Conservation (phyloP, 1,140 invertebrate genomes). For the Bombus sibiricus region DNA sequence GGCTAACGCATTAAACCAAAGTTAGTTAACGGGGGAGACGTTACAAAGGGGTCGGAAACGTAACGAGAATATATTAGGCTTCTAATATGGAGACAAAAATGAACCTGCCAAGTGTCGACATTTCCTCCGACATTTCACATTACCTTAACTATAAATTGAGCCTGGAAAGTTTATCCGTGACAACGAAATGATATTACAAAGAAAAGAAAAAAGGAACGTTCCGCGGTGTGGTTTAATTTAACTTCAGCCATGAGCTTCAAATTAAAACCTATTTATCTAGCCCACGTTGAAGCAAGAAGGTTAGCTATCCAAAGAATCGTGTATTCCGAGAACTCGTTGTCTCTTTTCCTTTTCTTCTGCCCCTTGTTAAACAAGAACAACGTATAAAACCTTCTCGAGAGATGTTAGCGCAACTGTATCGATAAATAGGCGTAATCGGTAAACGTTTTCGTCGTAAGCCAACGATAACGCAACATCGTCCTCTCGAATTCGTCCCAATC, state of each 20-base stretch:
- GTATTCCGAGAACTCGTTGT: too few species aligned
- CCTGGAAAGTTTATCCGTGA: background rate
- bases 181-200: background rate
- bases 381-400: too few species aligned
- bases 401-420: too few species aligned
- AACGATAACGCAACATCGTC: background rate
- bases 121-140: background rate
- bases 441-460: background rate
- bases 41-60: conserved; percentile 37
- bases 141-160: background rate
- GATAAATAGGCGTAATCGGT: background rate
- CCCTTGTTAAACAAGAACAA: too few species aligned
- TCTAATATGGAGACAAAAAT: background rate
- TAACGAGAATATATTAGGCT: conserved; percentile 61
- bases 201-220: conserved; percentile 38
- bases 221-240: conserved; percentile 41
- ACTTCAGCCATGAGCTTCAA: conserved; percentile 35
- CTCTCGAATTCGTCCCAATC: too few species aligned
- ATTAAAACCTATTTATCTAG: conserved; percentile 52
- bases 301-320: background rate
- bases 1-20: conserved; percentile 32
- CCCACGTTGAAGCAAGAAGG: background rate
- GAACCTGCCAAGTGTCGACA: background rate
- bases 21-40: conserved; percentile 39
- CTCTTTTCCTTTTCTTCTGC: background rate